Evolutionary conservation across 1,140 invertebrate genomes (phyloP), one percentile per base, ranked within the genome.

Genomic region (Aethina tumida): DNA sequence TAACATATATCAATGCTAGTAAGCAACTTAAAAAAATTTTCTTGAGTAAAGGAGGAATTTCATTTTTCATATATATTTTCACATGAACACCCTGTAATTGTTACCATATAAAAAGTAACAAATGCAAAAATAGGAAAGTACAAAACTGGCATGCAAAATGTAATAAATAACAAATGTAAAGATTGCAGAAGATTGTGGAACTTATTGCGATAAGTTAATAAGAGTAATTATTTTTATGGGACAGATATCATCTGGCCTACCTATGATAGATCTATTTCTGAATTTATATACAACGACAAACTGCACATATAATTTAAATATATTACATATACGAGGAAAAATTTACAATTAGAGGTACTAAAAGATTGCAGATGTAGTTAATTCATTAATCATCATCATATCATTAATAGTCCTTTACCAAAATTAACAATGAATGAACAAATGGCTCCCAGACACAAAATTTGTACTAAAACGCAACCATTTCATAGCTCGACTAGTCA

Each of bases 381-480:
- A 50, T 30, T 48, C 41, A 32, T 40, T 42, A 35, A 21, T 43
- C 22, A 43, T 45, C 31, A 18, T 19, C 13, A 28, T 38, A 33
- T 33, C 43, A 28, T 10, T 38, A 39, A 37, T 43, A 14, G 22
- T 41, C 22, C 27, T 35, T 16, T 30, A 19, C 13, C 21, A 15
- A 34, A 26, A 29, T 43, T 33, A 19, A 41, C 35, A 21, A 41
- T 35, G 35, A 35, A 36, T 33, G 35, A 21, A 46, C 31, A 35
- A 25, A 14, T 37, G 34, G 34, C 32, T 50, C 20, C 38, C 40
- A 36, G 28, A 40, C 34, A 46, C 35, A 39, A 46, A 50, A 54
- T 58, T 59, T 57, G 58, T 59, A 59, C 56, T 60, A 52, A 50
- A 60, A 47, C 55, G 56, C 54, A 52, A 50, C 43, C 47, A 53